Conservation (phyloP, 2,888 invertebrate genomes). For the Pemphredon lugubris region DNA sequence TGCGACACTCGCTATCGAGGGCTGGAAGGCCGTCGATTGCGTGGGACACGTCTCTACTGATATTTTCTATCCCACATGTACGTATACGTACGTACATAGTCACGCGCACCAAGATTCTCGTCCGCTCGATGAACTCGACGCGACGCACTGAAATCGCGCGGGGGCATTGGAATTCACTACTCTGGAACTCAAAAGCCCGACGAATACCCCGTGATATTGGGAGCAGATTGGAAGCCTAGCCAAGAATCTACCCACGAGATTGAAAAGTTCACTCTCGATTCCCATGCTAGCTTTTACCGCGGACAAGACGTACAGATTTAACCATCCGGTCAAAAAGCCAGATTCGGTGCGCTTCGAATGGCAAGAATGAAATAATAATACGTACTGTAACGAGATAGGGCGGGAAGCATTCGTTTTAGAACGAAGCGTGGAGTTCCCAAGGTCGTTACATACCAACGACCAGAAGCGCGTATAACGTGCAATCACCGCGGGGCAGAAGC, state of each 20-base stretch:
- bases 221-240: constrained; percentile 67
- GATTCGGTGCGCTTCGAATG: constrained; percentile 56
- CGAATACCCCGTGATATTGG: constrained; percentile 65
- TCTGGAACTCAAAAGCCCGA: constrained; percentile 56
- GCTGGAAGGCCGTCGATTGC: no score
- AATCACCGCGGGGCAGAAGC: constrained; percentile 51
- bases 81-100: constrained; percentile 26
- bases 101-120: no score
- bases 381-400: neutral
- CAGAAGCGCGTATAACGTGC: constrained; percentile 41
- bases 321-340: constrained; percentile 42
- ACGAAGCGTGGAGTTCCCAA: no score
- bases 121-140: constrained; percentile 65
- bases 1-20: no score
- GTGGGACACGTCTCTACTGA: no score
- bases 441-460: constrained; percentile 31
- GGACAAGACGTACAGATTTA: constrained; percentile 48
- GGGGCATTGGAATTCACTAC: constrained; percentile 59
- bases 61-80: no score
- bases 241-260: constrained; percentile 66
- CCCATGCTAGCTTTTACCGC: constrained; percentile 39
- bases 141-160: constrained; percentile 58
- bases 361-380: no score
- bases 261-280: constrained; percentile 62
- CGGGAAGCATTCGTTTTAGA: constrained; percentile 3